Evolutionary conservation across 2,888 invertebrate genomes (phyloP), one percentile per base, ranked within the genome.

Genomic region (Limenitis camilla): DNA sequence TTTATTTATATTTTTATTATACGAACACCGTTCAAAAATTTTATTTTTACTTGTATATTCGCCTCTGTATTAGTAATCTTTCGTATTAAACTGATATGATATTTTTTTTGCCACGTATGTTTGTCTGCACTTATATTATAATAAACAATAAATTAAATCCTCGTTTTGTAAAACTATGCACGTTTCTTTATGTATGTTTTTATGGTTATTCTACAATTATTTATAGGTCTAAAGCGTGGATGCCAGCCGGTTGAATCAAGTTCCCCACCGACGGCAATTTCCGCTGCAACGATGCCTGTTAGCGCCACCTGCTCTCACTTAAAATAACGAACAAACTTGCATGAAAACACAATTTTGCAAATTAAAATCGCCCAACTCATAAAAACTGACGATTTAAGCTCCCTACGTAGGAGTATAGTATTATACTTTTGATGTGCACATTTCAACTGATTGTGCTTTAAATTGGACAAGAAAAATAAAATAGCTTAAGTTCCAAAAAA

Each of bases 141-240:
- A 19, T 19, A 3, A 19, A 19, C 19, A 19, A 19, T 19, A 19
- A 19, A 19, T 19, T 19, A 19, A 19, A 19, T 19, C 19, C 1
- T 19, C 3, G 1, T 19, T 19, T 1, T 19, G 19, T 19, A 3
- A 19, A 19, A 19, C 3, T 44, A n/a, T 61, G 64, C 65, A 56
- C 72, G 66, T 69, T 65, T 72, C 69, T 59, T 66, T 65, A 68
- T 74, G 74, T 80, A 79, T 75, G 76, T 79, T 78, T 78, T 76
- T 69, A 68, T 69, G 74, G 71, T 70, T 67, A 67, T 65, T 69
- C 65, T 68, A 73, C 72, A 76, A 77, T 77, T 77, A 78, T 73
- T 71, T 36, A 10, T 68, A 64, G 67, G 65, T 66, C 60, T 62
- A 56, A 52, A 62, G 65, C 65, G 63, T 61, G 66, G 67, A 69